Evolutionary conservation across 2,113 vertebrate species (phyloP), one percentile per base, ranked within the genome.

Genomic region (Tenebrosternarchus preto): DNA sequence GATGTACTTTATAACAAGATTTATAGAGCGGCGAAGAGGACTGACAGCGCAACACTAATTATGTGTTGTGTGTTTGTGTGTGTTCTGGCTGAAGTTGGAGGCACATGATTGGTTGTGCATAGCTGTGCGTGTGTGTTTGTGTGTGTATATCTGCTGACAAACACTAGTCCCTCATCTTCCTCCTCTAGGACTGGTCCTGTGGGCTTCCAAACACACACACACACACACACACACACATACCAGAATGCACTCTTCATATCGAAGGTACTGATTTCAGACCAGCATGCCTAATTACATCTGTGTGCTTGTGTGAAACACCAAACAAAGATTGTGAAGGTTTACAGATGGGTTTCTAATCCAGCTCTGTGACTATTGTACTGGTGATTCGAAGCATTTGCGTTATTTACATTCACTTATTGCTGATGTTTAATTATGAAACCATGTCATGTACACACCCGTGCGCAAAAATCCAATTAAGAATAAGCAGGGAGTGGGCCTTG

Each of bases 371-470:
- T 22, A 20, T 56, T 31, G 22, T 70, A 39, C 63, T 70, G 24
- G 25, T 29, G 43, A 4, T 15, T 20, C 4, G 20, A 46, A 5
- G 3, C 39, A n/a, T 69, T 33, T 11, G 56, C 46, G 59, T 64
- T 64, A 64, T 77, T 72, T 82, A 66, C 61, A 70, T 72, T 11
- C 33, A 39, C 29, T 56, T 29, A 64, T 55, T 29, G 22, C 20
- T 20, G 39, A 71, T 77, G 50, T 55, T 61, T 73, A 53, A 56
- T 71, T 11, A 71, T 27, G 57, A 76, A 82, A 77, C 36, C 73
- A 22, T 39, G 73, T 50, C n/a, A 63, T 81, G 80, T 77, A 56
- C 66, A 70, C 46, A 61, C 39, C 9, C 31, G 1, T 11, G 31
- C 22, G 43, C 50, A 69, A 50, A 46, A 15, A 50, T 79, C 59